Conservation (phyloP, 2,113 vertebrate genomes). For the Cinclus mexicanus region DNA sequence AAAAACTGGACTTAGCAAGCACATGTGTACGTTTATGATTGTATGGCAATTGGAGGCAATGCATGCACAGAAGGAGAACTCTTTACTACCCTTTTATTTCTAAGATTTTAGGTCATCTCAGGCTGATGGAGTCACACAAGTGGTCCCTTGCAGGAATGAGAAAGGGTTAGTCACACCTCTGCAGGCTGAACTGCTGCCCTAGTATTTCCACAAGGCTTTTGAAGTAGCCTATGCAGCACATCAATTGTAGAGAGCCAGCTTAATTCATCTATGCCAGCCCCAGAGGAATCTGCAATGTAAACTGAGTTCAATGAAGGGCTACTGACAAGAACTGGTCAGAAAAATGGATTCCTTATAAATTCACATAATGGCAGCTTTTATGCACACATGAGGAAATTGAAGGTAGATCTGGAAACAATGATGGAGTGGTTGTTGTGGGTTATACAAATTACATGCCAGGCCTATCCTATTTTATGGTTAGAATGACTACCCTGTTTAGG, state of each 20-base stretch:
- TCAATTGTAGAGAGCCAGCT: background rate
- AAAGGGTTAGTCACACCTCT: conserved; percentile 14
- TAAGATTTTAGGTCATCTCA: background rate
- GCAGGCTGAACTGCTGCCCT: background rate
- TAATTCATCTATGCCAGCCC: background rate
- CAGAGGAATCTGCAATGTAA: background rate
- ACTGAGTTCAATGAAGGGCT: background rate
- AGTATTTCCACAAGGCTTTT: background rate
- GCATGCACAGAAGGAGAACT: accelerated
- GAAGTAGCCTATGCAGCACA: background rate
- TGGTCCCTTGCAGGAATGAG: background rate
- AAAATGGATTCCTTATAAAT: background rate
- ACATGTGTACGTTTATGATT: accelerated
- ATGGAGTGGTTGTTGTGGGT: background rate
- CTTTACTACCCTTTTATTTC: background rate
- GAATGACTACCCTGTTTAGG: conserved; percentile 46
- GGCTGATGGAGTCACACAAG: background rate
- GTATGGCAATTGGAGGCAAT: background rate
- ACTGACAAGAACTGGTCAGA: background rate
- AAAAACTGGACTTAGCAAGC: background rate
- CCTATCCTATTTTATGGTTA: conserved; percentile 12
- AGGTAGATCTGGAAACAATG: background rate
- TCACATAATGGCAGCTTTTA: background rate
- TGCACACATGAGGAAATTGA: background rate
- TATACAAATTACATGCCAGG: background rate